Evolutionary conservation across 2,888 invertebrate species (phyloP), one percentile per base, ranked within the genome.

Genomic region (Automeris io): DNA sequence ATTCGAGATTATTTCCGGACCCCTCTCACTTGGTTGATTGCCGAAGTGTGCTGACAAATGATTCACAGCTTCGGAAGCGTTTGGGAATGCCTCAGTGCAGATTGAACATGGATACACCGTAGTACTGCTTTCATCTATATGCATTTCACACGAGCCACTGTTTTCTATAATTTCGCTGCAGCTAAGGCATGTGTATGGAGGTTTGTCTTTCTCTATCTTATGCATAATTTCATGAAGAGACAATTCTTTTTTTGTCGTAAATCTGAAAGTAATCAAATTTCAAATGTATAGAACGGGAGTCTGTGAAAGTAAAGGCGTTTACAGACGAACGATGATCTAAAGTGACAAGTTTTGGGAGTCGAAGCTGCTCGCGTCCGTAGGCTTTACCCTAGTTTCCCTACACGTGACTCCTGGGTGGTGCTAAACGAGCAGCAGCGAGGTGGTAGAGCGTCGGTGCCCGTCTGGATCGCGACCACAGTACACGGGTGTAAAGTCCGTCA

Each of bases 1-100:
- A 66, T 43, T 46, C 42, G 47, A 19, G 9, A 47, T 41, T 5
- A 43, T 35, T 1, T 39, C 39, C 22, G 54, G 34, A 11, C 54
- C 45, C 1, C 54, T 45, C 11, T 51, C 46, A 6, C 46, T 56
- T 40, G 57, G 48, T 47, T 51, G 59, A 38, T 73, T 59, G 37
- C 65, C 69, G 43, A 78, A 83, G 58, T 85, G 85, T 29, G 61
- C 57, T 1, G 60, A 59, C n/a, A 85, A 52, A 47, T 86, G 85
- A 39, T 65, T 54, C 0, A 57, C 46, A 12, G 70, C 70, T 5
- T 67, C 61, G 1, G 60, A 38, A 37, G 70, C 71, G 40, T 53
- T 67, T 4, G 54, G 45, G 24, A 70, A 61, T 4, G 58, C 54
- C 33, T 71, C 65, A 2, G 68, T 60, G 42, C 85, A 86, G 12